Conservation (phyloP, 2,797 vertebrate genomes). For the Knipowitschia caucasica region DNA sequence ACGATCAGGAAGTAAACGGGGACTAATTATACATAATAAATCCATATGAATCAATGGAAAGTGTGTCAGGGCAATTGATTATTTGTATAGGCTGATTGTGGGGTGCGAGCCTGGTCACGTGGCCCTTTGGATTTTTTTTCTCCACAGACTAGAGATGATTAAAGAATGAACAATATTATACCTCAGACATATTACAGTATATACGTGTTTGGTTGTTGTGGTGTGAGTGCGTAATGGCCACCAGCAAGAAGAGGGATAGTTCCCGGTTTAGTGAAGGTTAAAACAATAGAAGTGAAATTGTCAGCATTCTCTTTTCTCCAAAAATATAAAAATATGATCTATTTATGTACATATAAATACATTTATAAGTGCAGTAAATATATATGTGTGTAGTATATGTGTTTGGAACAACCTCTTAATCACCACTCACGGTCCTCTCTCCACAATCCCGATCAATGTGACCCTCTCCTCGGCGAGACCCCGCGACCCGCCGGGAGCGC, state of each 20-base stretch:
- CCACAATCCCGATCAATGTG: slow-evolving; percentile 57
- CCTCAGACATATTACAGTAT: too few species aligned
- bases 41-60: slow-evolving; percentile 5
- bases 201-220: too few species aligned
- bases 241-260: too few species aligned
- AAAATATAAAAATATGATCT: too few species aligned
- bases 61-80: slow-evolving; percentile 2
- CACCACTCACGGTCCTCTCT: slow-evolving; percentile 61
- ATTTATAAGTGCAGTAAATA: too few species aligned
- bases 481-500: slow-evolving; percentile 50
- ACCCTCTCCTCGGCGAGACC: slow-evolving; percentile 32
- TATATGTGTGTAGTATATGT: too few species aligned
- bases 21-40: slow-evolving; percentile 8
- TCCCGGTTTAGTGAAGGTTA: too few species aligned
- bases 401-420: slow-evolving; percentile 46
- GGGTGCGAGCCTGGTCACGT: not conserved
- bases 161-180: not conserved
- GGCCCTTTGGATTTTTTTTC: not conserved
- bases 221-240: too few species aligned
- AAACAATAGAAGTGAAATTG: too few species aligned
- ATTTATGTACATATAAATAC: too few species aligned
- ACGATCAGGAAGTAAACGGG: slow-evolving; percentile 4
- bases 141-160: not conserved
- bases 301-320: too few species aligned
- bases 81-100: slow-evolving; percentile 8